Conservation (phyloP, 2,113 vertebrate genomes). For the Gopherus evgoodei region DNA sequence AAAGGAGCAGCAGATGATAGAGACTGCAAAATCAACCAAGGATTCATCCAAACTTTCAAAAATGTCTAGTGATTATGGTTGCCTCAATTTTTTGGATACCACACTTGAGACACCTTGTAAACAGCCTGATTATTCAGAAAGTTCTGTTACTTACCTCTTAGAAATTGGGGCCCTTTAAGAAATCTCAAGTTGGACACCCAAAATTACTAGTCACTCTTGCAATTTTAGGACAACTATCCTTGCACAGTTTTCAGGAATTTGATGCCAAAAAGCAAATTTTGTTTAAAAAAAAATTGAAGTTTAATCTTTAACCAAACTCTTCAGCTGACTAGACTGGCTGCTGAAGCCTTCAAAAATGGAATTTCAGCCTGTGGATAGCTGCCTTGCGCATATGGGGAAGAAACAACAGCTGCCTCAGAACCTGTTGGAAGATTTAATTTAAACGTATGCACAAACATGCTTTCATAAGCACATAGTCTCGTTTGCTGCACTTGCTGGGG, state of each 20-base stretch:
- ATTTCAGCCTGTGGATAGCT: conserved; percentile 33
- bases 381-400: conserved; percentile 9
- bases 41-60: background rate
- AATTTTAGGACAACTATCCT: accelerated
- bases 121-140: background rate
- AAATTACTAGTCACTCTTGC: background rate
- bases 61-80: background rate
- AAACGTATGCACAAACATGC: conserved; percentile 43
- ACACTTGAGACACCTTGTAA: background rate
- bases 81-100: background rate
- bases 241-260: background rate
- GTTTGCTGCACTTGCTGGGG: background rate
- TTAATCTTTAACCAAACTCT: conserved; percentile 28
- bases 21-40: accelerated
- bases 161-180: background rate
- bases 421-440: conserved; percentile 59
- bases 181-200: background rate
- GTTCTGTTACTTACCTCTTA: background rate
- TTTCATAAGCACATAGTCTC: background rate
- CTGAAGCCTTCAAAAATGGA: background rate
- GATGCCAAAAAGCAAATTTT: background rate
- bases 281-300: background rate
- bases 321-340: background rate
- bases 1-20: accelerated
- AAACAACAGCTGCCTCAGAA: conserved; percentile 60